Percentiles rank a stretch among this genome's conserved stretches.
Evolutionary conservation across 2,113 vertebrate species (phyloP).

Genomic region (Theristicus caerulescens): DNA sequence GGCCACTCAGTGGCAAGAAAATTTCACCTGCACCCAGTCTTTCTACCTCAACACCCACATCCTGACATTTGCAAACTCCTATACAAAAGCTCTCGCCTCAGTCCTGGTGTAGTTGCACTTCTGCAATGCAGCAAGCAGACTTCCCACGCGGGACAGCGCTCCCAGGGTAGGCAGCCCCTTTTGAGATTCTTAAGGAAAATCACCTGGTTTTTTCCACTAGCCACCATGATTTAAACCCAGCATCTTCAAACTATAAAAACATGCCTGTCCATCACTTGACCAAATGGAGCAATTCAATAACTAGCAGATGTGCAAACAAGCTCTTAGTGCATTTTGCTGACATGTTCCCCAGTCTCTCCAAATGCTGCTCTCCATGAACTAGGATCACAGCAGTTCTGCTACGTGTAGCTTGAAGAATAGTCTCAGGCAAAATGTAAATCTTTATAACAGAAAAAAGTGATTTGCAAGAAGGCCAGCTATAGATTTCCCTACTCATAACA

Average conservation of each 20-base stretch:
- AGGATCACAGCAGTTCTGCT: background rate
- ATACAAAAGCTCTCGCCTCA: background rate
- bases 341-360: background rate
- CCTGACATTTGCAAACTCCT: background rate
- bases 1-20: background rate
- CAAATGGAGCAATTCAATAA: background rate
- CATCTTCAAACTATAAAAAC: background rate
- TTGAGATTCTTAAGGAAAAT: background rate
- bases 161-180: background rate
- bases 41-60: background rate
- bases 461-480: background rate
- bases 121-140: background rate
- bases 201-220: accelerated
- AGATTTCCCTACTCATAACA: background rate
- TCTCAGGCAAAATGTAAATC: background rate
- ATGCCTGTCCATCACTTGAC: background rate
- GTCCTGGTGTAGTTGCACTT: background rate
- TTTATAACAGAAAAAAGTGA: background rate
- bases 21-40: background rate
- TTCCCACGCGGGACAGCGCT: background rate
- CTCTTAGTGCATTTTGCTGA: background rate
- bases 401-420: background rate
- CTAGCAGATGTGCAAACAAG: background rate
- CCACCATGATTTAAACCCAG: background rate
- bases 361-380: background rate